Conservation (phyloP, 2,888 invertebrate genomes). For the Cephus nigrinus region DNA sequence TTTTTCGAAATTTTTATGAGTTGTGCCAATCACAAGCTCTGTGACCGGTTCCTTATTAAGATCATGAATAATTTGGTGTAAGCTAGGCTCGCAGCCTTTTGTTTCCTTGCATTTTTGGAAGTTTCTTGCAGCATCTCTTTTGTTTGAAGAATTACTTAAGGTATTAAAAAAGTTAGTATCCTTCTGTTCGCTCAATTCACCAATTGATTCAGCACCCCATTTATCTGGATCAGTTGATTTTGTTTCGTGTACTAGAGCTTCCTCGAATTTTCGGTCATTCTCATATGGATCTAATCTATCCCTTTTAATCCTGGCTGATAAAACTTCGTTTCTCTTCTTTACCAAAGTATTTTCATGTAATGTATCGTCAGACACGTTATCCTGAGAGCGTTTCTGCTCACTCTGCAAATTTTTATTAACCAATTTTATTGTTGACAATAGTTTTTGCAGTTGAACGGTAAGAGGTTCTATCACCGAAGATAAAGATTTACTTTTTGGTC, state of each 20-base stretch:
- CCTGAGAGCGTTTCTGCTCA: slow-evolving; percentile 14
- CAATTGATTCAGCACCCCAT: background rate
- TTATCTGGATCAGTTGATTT: slow-evolving; percentile 5
- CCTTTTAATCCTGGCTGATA: slow-evolving; percentile 1
- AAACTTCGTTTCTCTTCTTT: slow-evolving; percentile 1
- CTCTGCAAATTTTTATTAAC: slow-evolving; percentile 38
- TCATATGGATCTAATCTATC: slow-evolving; percentile 8
- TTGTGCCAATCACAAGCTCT: background rate
- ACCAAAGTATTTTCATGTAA: background rate
- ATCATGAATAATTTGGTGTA: background rate
- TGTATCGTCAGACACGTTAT: background rate
- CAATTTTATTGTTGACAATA: slow-evolving; percentile 36
- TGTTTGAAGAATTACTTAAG: background rate
- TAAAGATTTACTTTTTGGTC: slow-evolving; percentile 25
- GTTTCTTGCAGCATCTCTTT: background rate
- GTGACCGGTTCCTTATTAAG: background rate
- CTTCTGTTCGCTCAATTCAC: background rate
- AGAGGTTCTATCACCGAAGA: slow-evolving; percentile 40
- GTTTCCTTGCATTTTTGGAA: background rate
- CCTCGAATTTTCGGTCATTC: slow-evolving; percentile 15
- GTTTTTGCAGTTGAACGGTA: slow-evolving; percentile 35
- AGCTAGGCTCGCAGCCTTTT: slow-evolving; percentile 1
- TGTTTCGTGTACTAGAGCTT: slow-evolving; percentile 3
- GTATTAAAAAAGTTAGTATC: background rate
- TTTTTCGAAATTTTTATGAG: background rate